Conservation (phyloP, 1,140 invertebrate genomes). For the Cherax quadricarinatus region DNA sequence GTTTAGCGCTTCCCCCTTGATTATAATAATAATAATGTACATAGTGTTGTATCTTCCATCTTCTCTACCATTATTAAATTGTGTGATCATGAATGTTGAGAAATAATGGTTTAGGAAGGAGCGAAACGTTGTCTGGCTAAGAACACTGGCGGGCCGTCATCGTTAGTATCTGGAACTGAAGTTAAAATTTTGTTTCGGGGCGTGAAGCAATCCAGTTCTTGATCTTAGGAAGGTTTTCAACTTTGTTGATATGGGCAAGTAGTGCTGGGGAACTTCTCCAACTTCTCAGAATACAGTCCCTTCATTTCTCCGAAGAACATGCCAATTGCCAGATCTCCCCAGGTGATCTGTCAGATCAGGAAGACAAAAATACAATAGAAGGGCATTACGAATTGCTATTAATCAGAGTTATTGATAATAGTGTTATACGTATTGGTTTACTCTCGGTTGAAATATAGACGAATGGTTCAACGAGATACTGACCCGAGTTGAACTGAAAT, state of each 20-base stretch:
- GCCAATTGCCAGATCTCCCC: background rate
- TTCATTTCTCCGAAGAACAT: background rate
- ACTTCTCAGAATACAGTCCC: background rate
- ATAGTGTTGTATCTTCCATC: too few species aligned
- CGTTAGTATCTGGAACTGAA: too few species aligned
- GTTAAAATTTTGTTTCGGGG: background rate
- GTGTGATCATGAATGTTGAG: too few species aligned
- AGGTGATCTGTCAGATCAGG: background rate
- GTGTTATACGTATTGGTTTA: too few species aligned
- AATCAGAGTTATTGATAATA: too few species aligned
- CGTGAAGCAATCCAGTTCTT: background rate
- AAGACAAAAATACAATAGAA: background rate
- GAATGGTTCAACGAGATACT: background rate
- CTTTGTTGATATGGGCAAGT: background rate
- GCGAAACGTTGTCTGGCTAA: too few species aligned
- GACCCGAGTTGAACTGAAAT: background rate
- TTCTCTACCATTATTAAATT: too few species aligned
- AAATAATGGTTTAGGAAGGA: too few species aligned
- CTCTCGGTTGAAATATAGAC: background rate
- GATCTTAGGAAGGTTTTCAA: background rate
- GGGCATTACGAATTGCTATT: background rate
- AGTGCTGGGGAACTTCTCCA: constrained; percentile 1
- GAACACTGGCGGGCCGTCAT: too few species aligned
- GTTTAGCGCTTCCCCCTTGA: too few species aligned
- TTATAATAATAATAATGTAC: too few species aligned